A percentile compares a stretch with the other conserved stretches of the same genome.
These are phyloP conservation scores for Torymus auratus DNA, from an alignment of 2,888 invertebrate species.

Conservation along the genomic window DNA sequence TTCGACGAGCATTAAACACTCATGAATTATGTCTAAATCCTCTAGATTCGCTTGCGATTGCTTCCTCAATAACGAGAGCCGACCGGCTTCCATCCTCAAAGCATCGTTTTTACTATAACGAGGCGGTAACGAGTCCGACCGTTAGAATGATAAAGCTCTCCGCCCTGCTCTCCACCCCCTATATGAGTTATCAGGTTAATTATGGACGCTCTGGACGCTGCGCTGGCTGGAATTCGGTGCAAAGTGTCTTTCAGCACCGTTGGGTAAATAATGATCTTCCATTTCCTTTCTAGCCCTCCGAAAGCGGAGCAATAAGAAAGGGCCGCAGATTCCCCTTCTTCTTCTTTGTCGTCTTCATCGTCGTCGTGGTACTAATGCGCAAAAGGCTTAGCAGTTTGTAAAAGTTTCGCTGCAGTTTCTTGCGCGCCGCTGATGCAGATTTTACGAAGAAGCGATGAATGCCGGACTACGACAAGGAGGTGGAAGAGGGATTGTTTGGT, in stretches of 20 bases:
- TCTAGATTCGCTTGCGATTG: constrained; percentile 26
- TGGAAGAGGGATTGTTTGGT: no score
- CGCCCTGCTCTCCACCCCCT: background rate
- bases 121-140: constrained; percentile 40
- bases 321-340: constrained; percentile 3
- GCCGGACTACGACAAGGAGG: no score
- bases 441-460: no score
- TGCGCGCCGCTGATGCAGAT: no score
- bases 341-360: background rate
- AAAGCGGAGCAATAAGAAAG: constrained; percentile 24
- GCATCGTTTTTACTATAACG: constrained; percentile 48
- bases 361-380: constrained; percentile 5
- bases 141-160: constrained; percentile 45
- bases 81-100: constrained; percentile 14
- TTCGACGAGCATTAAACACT: background rate
- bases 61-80: constrained; percentile 46
- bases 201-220: constrained; percentile 26
- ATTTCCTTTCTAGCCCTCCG: constrained; percentile 29
- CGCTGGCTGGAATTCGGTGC: background rate
- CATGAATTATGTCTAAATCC: background rate
- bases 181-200: constrained; percentile 56
- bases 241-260: constrained; percentile 51
- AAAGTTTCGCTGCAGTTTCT: background rate
- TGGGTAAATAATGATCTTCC: constrained; percentile 49
- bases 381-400: constrained; percentile 15